Percentiles rank a stretch among this genome's conserved stretches.
phyloP scores from a whole-genome alignment of 1,140 invertebrate species.

The Myzus persicae region DNA sequence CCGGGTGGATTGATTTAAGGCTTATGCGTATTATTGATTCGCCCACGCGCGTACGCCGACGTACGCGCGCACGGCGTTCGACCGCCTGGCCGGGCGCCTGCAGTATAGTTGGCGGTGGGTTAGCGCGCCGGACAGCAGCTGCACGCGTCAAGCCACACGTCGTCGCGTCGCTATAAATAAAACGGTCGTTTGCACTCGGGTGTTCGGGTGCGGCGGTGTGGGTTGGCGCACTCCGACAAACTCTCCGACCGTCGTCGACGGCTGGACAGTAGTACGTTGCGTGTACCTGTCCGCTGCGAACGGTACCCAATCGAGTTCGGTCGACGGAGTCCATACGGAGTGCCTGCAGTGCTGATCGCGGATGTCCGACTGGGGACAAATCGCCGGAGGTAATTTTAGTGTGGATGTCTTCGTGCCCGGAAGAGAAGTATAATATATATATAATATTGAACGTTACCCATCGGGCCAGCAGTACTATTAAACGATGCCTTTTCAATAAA shows the following conservation, averaged over 20 bases:
- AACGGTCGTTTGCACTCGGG: background rate
- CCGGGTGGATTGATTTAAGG: constrained; percentile 8
- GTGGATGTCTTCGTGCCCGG: no score
- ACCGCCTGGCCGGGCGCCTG: background rate
- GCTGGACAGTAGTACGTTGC: background rate
- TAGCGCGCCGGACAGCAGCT: background rate
- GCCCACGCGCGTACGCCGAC: background rate
- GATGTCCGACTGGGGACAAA: background rate
- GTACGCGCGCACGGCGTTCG: background rate
- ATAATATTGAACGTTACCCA: no score
- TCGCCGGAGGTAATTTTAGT: background rate
- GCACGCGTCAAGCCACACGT: background rate
- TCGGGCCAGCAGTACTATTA: no score
- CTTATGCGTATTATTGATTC: constrained; percentile 9
- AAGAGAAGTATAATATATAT: no score
- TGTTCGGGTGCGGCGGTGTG: background rate
- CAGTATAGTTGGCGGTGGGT: background rate
- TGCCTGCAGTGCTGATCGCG: background rate
- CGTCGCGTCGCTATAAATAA: background rate
- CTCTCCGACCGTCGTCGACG: no score
- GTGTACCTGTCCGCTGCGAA: background rate
- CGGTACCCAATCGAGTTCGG: background rate
- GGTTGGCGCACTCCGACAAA: background rate
- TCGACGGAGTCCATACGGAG: background rate
- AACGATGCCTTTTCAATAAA: no score